These are phyloP conservation scores for Seriola dumerili DNA, from an alignment of 2,113 vertebrate species.

Conservation along the genomic window DNA sequence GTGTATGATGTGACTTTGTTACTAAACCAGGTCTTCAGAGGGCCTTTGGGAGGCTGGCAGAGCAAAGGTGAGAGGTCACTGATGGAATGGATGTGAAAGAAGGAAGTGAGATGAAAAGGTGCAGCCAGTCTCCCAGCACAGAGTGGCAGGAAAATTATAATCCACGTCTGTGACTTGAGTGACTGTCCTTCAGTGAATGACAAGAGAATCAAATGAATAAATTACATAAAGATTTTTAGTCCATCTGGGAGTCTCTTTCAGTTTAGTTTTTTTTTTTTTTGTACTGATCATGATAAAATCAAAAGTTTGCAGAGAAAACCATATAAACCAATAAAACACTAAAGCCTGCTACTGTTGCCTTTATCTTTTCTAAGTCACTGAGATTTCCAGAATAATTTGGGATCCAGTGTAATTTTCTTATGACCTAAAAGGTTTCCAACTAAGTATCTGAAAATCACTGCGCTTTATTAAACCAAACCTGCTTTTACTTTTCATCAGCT, in stretches of 20 bases:
- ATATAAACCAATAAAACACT: neutral
- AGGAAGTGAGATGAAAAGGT: conserved; percentile 40
- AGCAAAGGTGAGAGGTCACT: conserved; percentile 18
- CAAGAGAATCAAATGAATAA: conserved; percentile 1
- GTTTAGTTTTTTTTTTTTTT: neutral
- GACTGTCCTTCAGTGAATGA: conserved; percentile 14
- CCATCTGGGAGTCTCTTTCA: neutral
- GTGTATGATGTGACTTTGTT: conserved; percentile 57
- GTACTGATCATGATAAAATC: neutral
- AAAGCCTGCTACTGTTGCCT: neutral
- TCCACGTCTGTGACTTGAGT: conserved; percentile 19
- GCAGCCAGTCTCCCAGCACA: conserved; percentile 16
- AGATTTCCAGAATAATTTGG: neutral
- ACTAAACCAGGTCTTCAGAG: neutral
- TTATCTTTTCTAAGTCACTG: neutral
- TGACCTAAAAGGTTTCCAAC: conserved; percentile 18
- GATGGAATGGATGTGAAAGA: conserved; percentile 9
- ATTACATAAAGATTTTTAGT: neutral
- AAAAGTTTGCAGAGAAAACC: neutral
- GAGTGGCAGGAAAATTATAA: conserved; percentile 6
- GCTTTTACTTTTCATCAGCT: conserved; percentile 16
- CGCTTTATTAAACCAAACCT: conserved; percentile 21
- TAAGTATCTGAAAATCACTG: neutral
- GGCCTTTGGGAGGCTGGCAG: neutral
- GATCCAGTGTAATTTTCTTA: neutral